phyloP scores from a whole-genome alignment of 2,797 vertebrate genomes.

The Cryptoblepharus egeriae region DNA sequence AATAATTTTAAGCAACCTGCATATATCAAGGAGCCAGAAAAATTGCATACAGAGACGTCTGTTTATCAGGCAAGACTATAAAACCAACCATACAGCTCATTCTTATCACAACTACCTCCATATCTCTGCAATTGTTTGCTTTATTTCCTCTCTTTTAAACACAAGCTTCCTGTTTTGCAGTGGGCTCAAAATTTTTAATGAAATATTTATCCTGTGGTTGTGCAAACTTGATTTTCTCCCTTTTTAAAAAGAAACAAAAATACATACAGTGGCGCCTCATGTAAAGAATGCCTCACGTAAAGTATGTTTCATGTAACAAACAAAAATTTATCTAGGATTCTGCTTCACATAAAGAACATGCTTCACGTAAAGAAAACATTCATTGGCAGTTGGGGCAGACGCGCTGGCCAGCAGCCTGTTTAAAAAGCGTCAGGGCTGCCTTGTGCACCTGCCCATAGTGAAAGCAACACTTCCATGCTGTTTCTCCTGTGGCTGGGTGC shows the following conservation, averaged over 20 bases:
- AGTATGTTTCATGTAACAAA: no score
- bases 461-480: no score
- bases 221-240: not conserved
- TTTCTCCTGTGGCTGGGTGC: no score
- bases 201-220: not conserved
- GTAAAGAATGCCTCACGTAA: no score
- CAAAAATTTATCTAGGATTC: no score
- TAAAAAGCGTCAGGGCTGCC: no score
- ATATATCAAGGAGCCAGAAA: not conserved
- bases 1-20: slow-evolving; percentile 33
- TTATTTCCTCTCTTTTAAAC: not conserved
- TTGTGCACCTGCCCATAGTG: no score
- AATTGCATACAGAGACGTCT: not conserved
- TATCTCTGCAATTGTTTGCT: fast-evolving
- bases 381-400: no score
- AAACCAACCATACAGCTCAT: slow-evolving; percentile 11
- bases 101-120: not conserved
- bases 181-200: slow-evolving; percentile 5
- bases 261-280: no score
- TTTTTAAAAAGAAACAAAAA: not conserved
- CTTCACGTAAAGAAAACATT: no score
- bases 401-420: no score
- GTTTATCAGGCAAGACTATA: not conserved
- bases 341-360: no score
- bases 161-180: not conserved